Conservation (phyloP, 2,888 invertebrate genomes). For the Antheraea yamamai region DNA sequence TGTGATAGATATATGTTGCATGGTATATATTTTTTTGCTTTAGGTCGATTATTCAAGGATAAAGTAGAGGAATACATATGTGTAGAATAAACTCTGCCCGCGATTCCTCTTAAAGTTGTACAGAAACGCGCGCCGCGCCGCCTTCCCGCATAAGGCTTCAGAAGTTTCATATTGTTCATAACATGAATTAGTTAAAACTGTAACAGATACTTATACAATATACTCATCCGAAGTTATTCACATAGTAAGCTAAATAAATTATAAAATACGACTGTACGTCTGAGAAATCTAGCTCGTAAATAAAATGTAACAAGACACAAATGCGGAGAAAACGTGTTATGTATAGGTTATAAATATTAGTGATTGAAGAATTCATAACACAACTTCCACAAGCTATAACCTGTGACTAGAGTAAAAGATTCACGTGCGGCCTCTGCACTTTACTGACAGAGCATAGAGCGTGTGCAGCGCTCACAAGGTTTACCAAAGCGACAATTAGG, state of each 20-base stretch:
- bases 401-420: slow-evolving; percentile 13
- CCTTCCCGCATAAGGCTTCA: background rate
- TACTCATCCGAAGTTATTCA: slow-evolving; percentile 34
- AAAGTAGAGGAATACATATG: too few relatives aligned
- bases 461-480: background rate
- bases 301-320: background rate
- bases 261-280: background rate
- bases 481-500: too few relatives aligned
- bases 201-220: slow-evolving; percentile 45
- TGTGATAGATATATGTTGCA: too few relatives aligned
- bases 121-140: background rate
- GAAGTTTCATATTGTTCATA: slow-evolving; percentile 51
- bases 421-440: slow-evolving; percentile 40
- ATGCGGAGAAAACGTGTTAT: background rate
- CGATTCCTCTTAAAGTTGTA: too few relatives aligned
- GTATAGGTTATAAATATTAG: background rate
- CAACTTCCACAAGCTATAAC: background rate
- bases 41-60: too few relatives aligned
- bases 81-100: too few relatives aligned
- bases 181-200: slow-evolving; percentile 51
- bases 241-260: slow-evolving; percentile 22
- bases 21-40: too few relatives aligned
- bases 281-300: background rate
- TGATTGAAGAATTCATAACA: background rate
- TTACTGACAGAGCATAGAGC: background rate